Evolutionary conservation across 2,888 invertebrate genomes (phyloP), one percentile per base, ranked within the genome.

Genomic region (Actias luna): DNA sequence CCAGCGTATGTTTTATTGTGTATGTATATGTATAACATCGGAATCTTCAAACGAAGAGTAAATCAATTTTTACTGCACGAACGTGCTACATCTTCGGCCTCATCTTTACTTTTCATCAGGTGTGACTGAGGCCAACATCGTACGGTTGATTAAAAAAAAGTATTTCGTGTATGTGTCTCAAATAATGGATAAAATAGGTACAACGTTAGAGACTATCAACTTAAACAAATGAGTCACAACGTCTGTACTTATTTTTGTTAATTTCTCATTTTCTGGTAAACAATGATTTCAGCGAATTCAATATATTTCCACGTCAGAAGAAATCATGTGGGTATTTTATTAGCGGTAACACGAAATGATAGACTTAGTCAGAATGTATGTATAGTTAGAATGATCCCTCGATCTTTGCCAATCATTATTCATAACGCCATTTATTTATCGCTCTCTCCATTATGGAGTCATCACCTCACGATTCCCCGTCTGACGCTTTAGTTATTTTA

Each of bases 401-500:
- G 75, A 85, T 69, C 74, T 82, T 84, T 86, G 87, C 83, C 87
- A 88, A 85, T 83, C 79, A 83, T 88, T 87, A 87, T 82, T 89
- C 87, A 88, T 83, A 80, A 72, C 69, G 65, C 68, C 66, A 70
- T 72, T 73, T 84, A 85, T 87, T 87, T 86, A 86, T 85, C 81
- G 80, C 79, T 74, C 77, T 77, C 77, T 74, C 72, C 76, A 79
- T 83, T 61, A 72, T 67, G 69, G 79, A 87, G 80, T 90, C 89
- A 89, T 85, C 86, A 81, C 67, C 71, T 78, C 78, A 74, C 77
- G 76, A 80, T 75, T 79, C 74, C 64, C 71, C 67, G 80, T 79
- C 77, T 90, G 90, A 89, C 89, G 87, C 85, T 85, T 86, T 69
- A 60, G 73, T 76, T 91, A 91, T 92, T 90, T 91, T 82, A 66